phyloP scores from a whole-genome alignment of 1,140 invertebrate species.

The Aphidius ervi region DNA sequence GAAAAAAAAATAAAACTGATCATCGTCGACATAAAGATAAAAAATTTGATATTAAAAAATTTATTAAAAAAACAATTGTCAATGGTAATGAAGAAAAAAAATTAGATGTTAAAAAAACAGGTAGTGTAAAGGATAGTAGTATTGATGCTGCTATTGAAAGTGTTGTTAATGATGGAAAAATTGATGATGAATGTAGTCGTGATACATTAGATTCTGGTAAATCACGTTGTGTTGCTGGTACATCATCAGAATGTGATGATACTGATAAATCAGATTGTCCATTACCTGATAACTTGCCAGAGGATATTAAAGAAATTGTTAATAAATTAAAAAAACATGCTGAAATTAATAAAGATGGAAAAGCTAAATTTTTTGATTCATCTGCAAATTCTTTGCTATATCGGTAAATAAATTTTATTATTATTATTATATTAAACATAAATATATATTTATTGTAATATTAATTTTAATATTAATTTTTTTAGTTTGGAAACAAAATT shows the following conservation, averaged over 20 bases:
- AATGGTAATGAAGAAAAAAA: constrained; percentile 44
- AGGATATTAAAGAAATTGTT: constrained; percentile 56
- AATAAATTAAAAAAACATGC: constrained; percentile 58
- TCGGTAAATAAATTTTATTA: constrained; percentile 48
- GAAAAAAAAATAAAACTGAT: constrained; percentile 27
- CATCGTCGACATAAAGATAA: constrained; percentile 25
- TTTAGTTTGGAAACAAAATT: constrained; percentile 61
- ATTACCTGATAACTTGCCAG: constrained; percentile 58
- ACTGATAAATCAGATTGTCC: constrained; percentile 49
- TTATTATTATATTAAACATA: constrained; percentile 13
- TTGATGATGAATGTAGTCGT: constrained; percentile 49
- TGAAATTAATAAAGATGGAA: constrained; percentile 56
- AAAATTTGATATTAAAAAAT: constrained; percentile 45
- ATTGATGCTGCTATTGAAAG: constrained; percentile 56
- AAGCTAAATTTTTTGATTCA: constrained; percentile 63
- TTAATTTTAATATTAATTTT: constrained; percentile 30
- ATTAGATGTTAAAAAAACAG: constrained; percentile 34
- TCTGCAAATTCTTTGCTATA: constrained; percentile 61
- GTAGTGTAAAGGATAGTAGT: constrained; percentile 37
- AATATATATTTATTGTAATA: constrained; percentile 27
- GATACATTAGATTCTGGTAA: constrained; percentile 47
- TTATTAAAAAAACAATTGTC: constrained; percentile 37
- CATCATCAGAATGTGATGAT: constrained; percentile 46
- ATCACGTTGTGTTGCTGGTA: constrained; percentile 36
- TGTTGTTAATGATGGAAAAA: constrained; percentile 53